phyloP scores from a whole-genome alignment of 2,797 vertebrate species.

The Rhynchonycteris naso region DNA sequence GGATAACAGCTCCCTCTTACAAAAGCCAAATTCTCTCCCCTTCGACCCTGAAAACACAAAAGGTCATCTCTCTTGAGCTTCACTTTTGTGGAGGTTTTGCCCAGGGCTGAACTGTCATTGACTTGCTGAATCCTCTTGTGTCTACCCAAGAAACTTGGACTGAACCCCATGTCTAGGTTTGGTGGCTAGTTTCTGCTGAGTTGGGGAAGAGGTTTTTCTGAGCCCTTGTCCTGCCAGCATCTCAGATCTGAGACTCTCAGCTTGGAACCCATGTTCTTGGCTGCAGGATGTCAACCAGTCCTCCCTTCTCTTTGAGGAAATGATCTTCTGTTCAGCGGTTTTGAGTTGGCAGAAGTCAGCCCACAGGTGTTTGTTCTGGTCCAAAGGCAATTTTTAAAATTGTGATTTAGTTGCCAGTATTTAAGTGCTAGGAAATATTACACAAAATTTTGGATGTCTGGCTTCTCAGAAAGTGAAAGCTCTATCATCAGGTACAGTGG shows the following conservation, averaged over 20 bases:
- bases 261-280: background rate
- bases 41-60: background rate
- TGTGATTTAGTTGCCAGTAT: slow-evolving; percentile 32
- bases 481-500: background rate
- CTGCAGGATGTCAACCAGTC: background rate
- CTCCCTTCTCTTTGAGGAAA: background rate
- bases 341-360: background rate
- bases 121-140: background rate
- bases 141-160: background rate
- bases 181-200: background rate
- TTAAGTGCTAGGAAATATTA: slow-evolving; percentile 27
- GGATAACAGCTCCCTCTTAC: background rate
- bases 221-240: background rate
- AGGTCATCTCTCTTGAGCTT: background rate
- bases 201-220: background rate
- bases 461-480: background rate
- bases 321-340: background rate
- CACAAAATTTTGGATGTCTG: slow-evolving; percentile 6
- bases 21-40: background rate
- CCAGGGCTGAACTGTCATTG: background rate
- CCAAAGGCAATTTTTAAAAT: slow-evolving; percentile 1
- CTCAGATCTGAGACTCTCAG: background rate
- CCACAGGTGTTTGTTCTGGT: slow-evolving; percentile 48
- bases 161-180: background rate
- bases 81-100: background rate